phyloP scores from a whole-genome alignment of 2,113 vertebrate species.

The Pelvicachromis taeniatus region DNA sequence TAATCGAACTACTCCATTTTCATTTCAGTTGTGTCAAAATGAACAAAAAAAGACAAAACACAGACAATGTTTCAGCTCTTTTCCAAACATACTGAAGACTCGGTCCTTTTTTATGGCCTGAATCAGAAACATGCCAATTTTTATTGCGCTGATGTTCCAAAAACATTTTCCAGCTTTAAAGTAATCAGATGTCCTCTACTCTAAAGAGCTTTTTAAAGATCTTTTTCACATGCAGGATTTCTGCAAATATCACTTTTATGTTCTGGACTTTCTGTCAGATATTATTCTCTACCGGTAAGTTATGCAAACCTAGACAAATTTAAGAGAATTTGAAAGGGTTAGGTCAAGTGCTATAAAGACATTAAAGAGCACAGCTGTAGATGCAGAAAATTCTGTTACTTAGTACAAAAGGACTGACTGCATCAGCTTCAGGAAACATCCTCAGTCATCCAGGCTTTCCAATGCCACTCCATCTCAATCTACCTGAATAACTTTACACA shows the following conservation, averaged over 20 bases:
- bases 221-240: neutral
- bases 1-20: neutral
- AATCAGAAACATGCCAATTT: neutral
- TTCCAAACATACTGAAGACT: neutral
- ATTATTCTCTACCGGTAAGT: neutral
- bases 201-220: neutral
- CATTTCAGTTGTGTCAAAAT: neutral
- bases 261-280: neutral
- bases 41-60: neutral
- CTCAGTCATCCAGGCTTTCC: constrained; percentile 7
- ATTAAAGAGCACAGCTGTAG: neutral
- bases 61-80: neutral
- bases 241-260: neutral
- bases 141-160: neutral
- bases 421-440: constrained; percentile 27
- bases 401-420: neutral
- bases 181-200: neutral
- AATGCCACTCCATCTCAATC: neutral
- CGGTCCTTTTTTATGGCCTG: neutral
- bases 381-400: neutral
- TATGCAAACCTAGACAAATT: neutral
- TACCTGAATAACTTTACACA: constrained; percentile 1
- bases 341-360: constrained; percentile 10
- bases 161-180: neutral
- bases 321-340: neutral